Percentiles rank a stretch among this genome's conserved stretches.
Evolutionary conservation across 92 coral and sea anemone genomes (phyloP).

Genomic region (Palythoa heliodiscus): DNA sequence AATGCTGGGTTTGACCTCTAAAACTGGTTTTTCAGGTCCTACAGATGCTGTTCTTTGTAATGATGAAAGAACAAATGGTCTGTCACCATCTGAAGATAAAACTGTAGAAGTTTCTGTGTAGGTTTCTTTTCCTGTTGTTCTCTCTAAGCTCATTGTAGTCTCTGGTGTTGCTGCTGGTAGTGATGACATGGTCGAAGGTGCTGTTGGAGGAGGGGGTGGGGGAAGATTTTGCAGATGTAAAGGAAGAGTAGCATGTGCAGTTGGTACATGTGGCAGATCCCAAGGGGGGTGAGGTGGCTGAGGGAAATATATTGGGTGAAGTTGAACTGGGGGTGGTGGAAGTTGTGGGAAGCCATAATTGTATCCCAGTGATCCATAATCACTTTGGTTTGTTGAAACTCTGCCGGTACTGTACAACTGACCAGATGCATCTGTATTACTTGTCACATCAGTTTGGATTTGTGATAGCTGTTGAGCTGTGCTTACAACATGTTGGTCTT

Average conservation of each 20-base stretch:
- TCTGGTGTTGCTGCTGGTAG: slow-evolving; percentile 1
- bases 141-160: neutral
- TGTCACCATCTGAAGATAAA: neutral
- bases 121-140: neutral
- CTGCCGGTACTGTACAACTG: neutral
- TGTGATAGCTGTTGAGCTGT: neutral
- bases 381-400: neutral
- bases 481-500: slow-evolving; percentile 1
- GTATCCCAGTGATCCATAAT: neutral
- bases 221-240: slow-evolving; percentile 46
- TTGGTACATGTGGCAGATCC: slow-evolving; percentile 72
- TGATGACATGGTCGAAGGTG: slow-evolving; percentile 9
- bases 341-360: slow-evolving; percentile 56
- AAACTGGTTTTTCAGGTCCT: neutral
- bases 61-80: neutral
- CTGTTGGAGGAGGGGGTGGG: slow-evolving; percentile 47
- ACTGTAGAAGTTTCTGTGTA: slow-evolving; percentile 8
- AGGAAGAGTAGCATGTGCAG: slow-evolving; percentile 79
- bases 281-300: slow-evolving; percentile 71
- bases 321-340: slow-evolving; percentile 76
- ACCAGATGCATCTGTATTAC: neutral
- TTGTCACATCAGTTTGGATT: neutral
- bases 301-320: slow-evolving; percentile 61
- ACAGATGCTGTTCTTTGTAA: neutral
- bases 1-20: neutral